Percentiles rank a stretch among this genome's conserved stretches.
phyloP scores from a whole-genome alignment of 1,140 invertebrate genomes.

The Steinernema khuongi region DNA sequence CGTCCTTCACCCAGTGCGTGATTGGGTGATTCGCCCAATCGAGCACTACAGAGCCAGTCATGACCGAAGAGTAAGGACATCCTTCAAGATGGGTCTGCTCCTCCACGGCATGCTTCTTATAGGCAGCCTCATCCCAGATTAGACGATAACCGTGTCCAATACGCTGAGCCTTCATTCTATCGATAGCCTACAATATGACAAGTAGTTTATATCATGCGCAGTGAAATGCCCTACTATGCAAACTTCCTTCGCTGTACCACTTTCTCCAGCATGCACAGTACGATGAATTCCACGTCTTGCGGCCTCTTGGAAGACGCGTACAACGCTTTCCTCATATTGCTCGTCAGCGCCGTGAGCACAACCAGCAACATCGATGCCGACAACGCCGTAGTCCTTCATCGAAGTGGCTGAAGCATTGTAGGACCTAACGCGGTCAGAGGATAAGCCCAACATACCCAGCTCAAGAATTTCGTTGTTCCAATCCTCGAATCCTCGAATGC shows the following conservation, averaged over 20 bases:
- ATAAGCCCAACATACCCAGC: conserved; percentile 61
- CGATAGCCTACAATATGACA: conserved; percentile 60
- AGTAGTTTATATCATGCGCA: background rate
- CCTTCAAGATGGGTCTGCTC: conserved; percentile 63
- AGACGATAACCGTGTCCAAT: conserved; percentile 67
- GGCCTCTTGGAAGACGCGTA: conserved; percentile 59
- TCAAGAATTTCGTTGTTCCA: conserved; percentile 63
- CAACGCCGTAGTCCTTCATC: conserved; percentile 62
- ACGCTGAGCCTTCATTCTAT: conserved; percentile 63
- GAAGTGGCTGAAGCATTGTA: conserved; percentile 39
- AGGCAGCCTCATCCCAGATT: conserved; percentile 62
- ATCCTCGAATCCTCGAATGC: conserved; percentile 55
- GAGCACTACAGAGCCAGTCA: conserved; percentile 63
- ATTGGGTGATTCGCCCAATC: conserved; percentile 59
- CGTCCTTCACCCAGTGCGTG: conserved; percentile 64
- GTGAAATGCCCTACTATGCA: conserved; percentile 59
- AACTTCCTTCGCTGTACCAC: conserved; percentile 60
- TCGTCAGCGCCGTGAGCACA: conserved; percentile 60
- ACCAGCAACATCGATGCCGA: conserved; percentile 67
- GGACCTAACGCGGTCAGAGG: conserved; percentile 14
- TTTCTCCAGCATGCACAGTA: conserved; percentile 67
- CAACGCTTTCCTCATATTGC: conserved; percentile 49
- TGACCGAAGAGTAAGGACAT: conserved; percentile 65
- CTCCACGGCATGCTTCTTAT: conserved; percentile 58
- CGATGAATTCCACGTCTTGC: conserved; percentile 61